phyloP scores from a whole-genome alignment of 2,888 invertebrate species.

The Lutraria lutraria region DNA sequence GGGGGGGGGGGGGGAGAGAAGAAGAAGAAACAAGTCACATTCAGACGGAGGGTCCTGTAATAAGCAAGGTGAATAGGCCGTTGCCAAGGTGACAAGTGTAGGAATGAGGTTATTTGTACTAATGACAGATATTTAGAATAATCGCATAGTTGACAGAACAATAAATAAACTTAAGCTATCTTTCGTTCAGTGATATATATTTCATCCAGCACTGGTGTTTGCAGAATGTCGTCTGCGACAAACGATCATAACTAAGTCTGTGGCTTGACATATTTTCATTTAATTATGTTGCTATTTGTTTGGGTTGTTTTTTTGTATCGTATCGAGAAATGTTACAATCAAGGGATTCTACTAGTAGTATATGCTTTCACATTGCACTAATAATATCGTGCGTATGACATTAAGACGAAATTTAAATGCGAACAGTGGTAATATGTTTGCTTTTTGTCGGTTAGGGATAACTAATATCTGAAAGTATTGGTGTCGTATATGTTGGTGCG shows the following conservation, averaged over 20 bases:
- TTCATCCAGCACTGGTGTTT: background rate
- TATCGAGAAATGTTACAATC: background rate
- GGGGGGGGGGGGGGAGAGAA: no score
- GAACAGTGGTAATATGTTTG: no score
- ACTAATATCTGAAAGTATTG: no score
- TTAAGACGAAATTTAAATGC: no score
- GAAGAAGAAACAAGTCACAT: background rate
- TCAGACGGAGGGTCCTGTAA: conserved; percentile 10
- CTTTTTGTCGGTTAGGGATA: no score
- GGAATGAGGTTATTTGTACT: conserved; percentile 15
- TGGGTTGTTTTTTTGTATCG: background rate
- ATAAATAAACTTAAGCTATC: conserved; percentile 13
- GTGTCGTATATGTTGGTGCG: no score
- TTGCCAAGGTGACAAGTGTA: background rate
- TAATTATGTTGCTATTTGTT: background rate
- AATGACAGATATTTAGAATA: conserved; percentile 17
- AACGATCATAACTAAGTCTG: background rate
- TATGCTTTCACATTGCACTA: no score
- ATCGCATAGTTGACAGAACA: background rate
- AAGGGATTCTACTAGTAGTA: background rate
- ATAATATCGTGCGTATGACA: no score
- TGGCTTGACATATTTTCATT: background rate
- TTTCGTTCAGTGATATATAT: background rate
- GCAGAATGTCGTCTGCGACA: background rate
- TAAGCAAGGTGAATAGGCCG: background rate